phyloP scores from a whole-genome alignment of 2,888 invertebrate genomes.

The Zaprionus obscuricornis region DNA sequence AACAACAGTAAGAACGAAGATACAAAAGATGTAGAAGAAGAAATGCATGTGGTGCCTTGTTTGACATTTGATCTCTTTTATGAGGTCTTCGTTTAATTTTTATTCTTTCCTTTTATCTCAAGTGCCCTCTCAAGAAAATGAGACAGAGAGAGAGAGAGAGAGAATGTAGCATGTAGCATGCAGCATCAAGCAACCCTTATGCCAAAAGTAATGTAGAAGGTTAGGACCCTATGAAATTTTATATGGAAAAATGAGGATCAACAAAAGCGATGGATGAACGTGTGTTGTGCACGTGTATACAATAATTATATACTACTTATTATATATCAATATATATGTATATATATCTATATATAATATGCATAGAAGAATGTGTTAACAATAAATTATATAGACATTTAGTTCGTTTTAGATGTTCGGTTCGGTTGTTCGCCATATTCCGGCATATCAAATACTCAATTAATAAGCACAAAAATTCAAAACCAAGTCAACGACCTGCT shows the following conservation, averaged over 20 bases:
- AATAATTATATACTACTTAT: conserved; percentile 4
- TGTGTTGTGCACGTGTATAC: conserved; percentile 50
- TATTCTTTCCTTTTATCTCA: conserved; percentile 33
- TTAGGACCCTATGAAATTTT: conserved; percentile 15
- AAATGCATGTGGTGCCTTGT: conserved; percentile 52
- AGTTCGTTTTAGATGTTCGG: too few relatives aligned
- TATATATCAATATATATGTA: conserved; percentile 9
- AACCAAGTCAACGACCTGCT: conserved; percentile 79
- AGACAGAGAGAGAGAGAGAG: too few relatives aligned
- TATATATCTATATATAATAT: too few relatives aligned
- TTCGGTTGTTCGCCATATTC: conserved; percentile 50
- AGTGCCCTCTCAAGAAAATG: conserved; percentile 35
- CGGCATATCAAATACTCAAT: conserved; percentile 81
- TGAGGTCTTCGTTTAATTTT: conserved; percentile 64
- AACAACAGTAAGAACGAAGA: too few relatives aligned
- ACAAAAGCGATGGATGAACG: conserved; percentile 4
- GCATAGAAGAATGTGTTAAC: too few relatives aligned
- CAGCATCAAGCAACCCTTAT: conserved; percentile 47
- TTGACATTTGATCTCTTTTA: conserved; percentile 75
- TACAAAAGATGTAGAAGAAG: conserved; percentile 15
- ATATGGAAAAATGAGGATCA: conserved; percentile 13
- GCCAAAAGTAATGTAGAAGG: too few relatives aligned
- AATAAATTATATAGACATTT: too few relatives aligned
- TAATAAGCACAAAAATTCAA: conserved; percentile 78
- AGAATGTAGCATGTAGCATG: too few relatives aligned